Conservation (phyloP, 2,113 vertebrate species). For the Ellobius talpinus region DNA sequence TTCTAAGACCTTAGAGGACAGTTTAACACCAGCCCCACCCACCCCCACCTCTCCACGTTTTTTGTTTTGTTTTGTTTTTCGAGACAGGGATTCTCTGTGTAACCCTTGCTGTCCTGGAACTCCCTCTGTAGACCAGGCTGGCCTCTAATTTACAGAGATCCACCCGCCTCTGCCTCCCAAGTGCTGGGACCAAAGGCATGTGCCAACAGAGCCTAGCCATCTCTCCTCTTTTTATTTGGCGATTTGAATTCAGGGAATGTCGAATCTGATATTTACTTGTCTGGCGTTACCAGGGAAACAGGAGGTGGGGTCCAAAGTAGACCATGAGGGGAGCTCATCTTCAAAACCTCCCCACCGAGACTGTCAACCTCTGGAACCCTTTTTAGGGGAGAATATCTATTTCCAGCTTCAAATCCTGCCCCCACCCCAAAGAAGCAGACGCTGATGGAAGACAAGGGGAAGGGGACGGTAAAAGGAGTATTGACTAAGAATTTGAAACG, state of each 20-base stretch:
- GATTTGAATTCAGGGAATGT: background rate
- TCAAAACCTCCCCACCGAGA: background rate
- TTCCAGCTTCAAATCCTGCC: slow-evolving; percentile 69
- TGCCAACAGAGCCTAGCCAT: background rate
- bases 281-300: background rate
- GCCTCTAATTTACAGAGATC: too few relatives aligned
- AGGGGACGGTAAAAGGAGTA: slow-evolving; percentile 61
- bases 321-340: background rate
- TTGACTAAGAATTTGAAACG: slow-evolving; percentile 77
- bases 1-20: background rate
- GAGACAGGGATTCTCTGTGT: too few relatives aligned
- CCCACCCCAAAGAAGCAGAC: slow-evolving; percentile 46
- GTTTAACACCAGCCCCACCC: too few relatives aligned
- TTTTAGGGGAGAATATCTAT: background rate
- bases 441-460: slow-evolving; percentile 64
- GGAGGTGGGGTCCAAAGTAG: background rate
- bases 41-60: background rate
- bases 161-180: too few relatives aligned
- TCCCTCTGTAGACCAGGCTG: too few relatives aligned
- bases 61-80: too few relatives aligned
- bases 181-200: too few relatives aligned
- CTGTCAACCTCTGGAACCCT: background rate
- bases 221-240: background rate
- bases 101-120: too few relatives aligned
- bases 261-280: background rate